A percentile compares a stretch with the other conserved stretches of the same genome.
Conservation (phyloP, 2,113 vertebrate species). For the Pseudopodoces humilis region DNA sequence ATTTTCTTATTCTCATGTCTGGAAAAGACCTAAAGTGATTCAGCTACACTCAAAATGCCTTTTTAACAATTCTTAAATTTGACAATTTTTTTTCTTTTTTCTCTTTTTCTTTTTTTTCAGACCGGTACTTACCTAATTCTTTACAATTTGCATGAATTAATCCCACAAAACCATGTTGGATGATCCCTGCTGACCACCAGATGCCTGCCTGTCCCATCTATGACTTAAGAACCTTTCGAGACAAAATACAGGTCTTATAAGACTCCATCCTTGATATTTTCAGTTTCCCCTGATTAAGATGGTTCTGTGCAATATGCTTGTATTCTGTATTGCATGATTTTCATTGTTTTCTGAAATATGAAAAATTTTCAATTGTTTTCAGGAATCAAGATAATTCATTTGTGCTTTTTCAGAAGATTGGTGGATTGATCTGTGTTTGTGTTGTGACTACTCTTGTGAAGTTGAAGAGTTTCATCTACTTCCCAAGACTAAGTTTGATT, state of each 20-base stretch:
- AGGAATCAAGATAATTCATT: background rate
- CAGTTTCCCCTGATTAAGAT: background rate
- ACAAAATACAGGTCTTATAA: background rate
- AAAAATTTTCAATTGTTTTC: background rate
- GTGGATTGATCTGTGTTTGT: background rate
- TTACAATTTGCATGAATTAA: background rate
- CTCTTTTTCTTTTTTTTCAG: background rate
- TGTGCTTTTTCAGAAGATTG: background rate
- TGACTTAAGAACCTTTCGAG: background rate
- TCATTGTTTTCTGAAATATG: background rate
- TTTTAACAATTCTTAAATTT: background rate
- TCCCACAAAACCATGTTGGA: background rate
- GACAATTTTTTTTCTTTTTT: background rate
- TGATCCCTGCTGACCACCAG: background rate
- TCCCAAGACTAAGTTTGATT: background rate
- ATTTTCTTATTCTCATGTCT: background rate
- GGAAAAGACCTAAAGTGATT: background rate
- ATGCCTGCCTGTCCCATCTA: background rate
- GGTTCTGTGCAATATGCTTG: background rate
- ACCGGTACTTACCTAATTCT: background rate
- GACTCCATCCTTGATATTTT: background rate
- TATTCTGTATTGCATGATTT: background rate
- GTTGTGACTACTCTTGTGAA: background rate
- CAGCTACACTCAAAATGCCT: background rate
- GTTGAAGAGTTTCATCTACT: background rate